phyloP scores from a whole-genome alignment of 2,797 vertebrate species.

The Pangasius macronema region DNA sequence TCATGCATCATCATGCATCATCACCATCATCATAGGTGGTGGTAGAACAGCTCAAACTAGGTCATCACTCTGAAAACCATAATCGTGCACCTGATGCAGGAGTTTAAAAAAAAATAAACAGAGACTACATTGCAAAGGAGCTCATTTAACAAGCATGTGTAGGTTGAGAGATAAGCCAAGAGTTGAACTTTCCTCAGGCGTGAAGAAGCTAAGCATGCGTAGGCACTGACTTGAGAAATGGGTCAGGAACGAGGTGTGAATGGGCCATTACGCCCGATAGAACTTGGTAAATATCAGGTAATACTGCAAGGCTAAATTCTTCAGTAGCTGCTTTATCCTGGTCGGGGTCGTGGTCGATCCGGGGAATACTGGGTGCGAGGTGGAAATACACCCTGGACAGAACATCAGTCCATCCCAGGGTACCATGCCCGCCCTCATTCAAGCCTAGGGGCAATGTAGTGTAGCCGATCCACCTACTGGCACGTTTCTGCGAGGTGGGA shows the following conservation, averaged over 20 bases:
- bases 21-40: not conserved
- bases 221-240: not conserved
- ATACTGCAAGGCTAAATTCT: not conserved
- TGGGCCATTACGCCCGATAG: not conserved
- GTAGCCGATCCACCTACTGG: not conserved
- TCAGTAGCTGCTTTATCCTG: not conserved
- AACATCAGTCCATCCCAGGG: not conserved
- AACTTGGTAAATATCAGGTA: not conserved
- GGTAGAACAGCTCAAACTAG: slow-evolving; percentile 34
- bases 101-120: slow-evolving; percentile 12
- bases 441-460: not conserved
- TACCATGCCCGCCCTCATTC: not conserved
- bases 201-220: slow-evolving; percentile 8
- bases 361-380: not conserved
- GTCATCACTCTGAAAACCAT: slow-evolving; percentile 17
- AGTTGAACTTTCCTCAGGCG: slow-evolving; percentile 14
- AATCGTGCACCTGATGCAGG: slow-evolving; percentile 13
- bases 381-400: not conserved
- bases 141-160: slow-evolving; percentile 18
- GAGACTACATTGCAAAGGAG: slow-evolving; percentile 3
- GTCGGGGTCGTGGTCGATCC: not conserved
- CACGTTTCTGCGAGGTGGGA: not conserved
- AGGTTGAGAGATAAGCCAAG: slow-evolving; percentile 1
- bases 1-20: slow-evolving; percentile 16
- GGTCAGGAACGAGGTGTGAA: not conserved